Conservation (phyloP, 2,113 vertebrate species). For the Phylloscopus whistleri region DNA sequence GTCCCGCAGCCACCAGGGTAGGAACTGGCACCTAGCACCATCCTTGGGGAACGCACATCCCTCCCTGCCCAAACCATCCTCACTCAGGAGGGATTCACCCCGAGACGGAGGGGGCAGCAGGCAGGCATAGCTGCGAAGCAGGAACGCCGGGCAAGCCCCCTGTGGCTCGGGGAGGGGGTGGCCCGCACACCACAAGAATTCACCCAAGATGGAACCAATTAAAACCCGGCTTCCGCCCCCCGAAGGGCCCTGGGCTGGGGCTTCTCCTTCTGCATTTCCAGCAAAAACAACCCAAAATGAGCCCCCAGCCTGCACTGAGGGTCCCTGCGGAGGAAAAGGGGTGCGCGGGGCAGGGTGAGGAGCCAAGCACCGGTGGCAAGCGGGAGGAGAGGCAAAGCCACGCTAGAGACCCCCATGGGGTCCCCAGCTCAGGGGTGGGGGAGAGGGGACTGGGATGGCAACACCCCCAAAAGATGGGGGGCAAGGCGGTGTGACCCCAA, state of each 20-base stretch:
- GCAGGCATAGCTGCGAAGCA: neutral
- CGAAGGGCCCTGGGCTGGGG: neutral
- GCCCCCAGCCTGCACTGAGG: neutral
- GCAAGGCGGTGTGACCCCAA: rapidly evolving
- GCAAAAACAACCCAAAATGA: neutral
- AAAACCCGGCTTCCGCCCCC: slow-evolving; percentile 35
- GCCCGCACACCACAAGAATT: slow-evolving; percentile 18
- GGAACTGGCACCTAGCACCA: neutral
- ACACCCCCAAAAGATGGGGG: neutral
- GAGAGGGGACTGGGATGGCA: neutral
- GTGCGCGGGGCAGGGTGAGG: rapidly evolving
- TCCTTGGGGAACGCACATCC: neutral
- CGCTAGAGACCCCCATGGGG: rapidly evolving
- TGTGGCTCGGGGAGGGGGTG: neutral
- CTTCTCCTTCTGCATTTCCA: neutral
- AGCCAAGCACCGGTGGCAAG: neutral
- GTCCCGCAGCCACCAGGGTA: neutral
- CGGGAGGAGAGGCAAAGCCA: neutral
- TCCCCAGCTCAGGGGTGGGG: rapidly evolving
- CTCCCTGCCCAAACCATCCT: neutral
- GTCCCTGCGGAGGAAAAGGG: neutral
- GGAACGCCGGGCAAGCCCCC: neutral
- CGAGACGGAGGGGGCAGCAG: neutral
- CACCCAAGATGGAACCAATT: slow-evolving; percentile 65
- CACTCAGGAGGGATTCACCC: neutral